Base-by-base conservation (phyloP, 2,888 invertebrate species). In the Iselma pallidipennis region DNA sequence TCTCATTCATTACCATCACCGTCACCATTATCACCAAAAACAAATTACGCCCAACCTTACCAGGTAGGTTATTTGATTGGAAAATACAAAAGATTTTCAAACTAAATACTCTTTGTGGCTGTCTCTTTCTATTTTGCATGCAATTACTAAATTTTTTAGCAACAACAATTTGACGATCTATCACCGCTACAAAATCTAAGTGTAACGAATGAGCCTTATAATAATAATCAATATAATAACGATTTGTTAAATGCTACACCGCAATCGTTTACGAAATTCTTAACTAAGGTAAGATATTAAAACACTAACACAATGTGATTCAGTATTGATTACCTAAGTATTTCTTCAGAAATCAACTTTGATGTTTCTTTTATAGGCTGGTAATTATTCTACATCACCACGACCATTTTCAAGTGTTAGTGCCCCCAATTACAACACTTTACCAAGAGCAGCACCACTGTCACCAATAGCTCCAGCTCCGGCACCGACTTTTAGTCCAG, bases 1-100 rank as follows among this genome's bases (percentile, higher is more conserved):
- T 81, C 79, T 61, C 84, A 85, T 74, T 79, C 83, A 59, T 76
- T 83, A 59, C 82, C 83, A 68, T 77, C 82, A 69, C 84, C 80
- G 33, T 81, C 87, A 49, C 87, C 89, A 61, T 78, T 88, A 45
- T 85, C 89, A 25, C 88, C 89, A 65, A 85, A 85, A 75, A 84
- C 86, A 73, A 87, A 85, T 68, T 85, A 85, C 10, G 85, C 88
- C 25, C 83, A 85, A 59, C 85, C 90, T 65, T 91, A 88, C 82
- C 89, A 89, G 82, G 91, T 91, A 83, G 87, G 23, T 52, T 31
- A 12, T 52, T 19, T 1, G 12, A 12, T n/a, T n/a, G 2, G n/a
- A 10, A 51, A 52, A 52, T 23, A 3, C 23, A 10, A 29, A 28
- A 1, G 6, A 9, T 28, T 14, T 7, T 16, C 16, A 16, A 37